Evolutionary conservation across 2,888 invertebrate species (phyloP).

Genomic region (Noctua janthina): DNA sequence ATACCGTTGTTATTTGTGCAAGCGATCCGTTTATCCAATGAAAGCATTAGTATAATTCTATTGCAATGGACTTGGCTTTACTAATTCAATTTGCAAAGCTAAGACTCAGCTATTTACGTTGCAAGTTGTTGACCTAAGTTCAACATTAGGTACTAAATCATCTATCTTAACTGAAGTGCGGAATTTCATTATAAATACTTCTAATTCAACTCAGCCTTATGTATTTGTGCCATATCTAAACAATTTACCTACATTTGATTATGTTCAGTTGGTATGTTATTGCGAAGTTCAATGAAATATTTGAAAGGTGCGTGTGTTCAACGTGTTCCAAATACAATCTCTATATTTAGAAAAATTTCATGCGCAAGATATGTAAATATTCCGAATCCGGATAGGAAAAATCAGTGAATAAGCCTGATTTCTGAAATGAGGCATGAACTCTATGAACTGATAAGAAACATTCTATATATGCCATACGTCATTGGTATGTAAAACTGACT

Average conservation of each 20-base stretch:
- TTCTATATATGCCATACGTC: not conserved
- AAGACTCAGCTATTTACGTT: constrained; percentile 69
- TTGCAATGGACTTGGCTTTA: constrained; percentile 76
- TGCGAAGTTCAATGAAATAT: constrained; percentile 56
- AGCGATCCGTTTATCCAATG: constrained; percentile 73
- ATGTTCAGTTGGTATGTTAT: constrained; percentile 33
- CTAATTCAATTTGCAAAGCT: constrained; percentile 84
- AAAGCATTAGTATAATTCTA: constrained; percentile 74
- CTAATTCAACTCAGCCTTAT: not conserved
- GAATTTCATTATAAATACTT: constrained; percentile 9
- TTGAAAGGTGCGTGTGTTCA: constrained; percentile 40
- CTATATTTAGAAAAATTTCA: constrained; percentile 36
- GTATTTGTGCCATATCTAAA: constrained; percentile 14
- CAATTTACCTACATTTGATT: constrained; percentile 25
- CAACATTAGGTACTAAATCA: constrained; percentile 47
- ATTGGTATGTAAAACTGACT: too few relatives aligned
- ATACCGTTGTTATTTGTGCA: constrained; percentile 24
- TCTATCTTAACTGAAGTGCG: constrained; percentile 7
- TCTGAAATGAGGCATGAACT: constrained; percentile 12
- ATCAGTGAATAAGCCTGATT: not conserved
- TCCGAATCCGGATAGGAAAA: not conserved
- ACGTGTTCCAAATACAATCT: constrained; percentile 31
- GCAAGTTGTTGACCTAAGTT: constrained; percentile 80
- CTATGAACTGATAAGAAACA: constrained; percentile 16
- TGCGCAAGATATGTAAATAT: constrained; percentile 21